Evolutionary conservation across 1,140 invertebrate genomes (phyloP).

Genomic region (Battus philenor): DNA sequence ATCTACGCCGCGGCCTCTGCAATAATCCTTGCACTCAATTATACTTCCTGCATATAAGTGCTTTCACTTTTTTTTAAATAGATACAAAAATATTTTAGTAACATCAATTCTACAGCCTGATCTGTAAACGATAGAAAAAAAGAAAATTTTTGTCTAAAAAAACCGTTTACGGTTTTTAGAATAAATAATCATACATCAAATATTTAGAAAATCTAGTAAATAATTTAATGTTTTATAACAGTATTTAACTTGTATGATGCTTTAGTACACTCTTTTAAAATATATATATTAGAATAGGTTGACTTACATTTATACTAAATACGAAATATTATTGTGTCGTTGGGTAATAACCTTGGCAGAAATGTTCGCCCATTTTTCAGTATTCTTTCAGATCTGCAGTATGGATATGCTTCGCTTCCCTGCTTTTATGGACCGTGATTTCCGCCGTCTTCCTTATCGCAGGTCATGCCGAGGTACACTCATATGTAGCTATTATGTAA

Average conservation of each 20-base stretch:
- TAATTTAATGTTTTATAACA: not conserved
- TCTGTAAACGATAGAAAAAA: too few species aligned
- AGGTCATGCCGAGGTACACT: conserved; percentile 69
- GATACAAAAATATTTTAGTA: too few species aligned
- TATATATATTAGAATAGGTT: not conserved
- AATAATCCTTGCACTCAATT: too few species aligned
- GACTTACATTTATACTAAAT: not conserved
- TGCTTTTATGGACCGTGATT: conserved; percentile 68
- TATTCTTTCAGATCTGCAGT: conserved; percentile 59
- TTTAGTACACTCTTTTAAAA: not conserved
- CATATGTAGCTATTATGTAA: not conserved
- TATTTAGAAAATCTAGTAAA: not conserved
- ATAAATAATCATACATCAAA: not conserved
- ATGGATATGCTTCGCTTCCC: conserved; percentile 63
- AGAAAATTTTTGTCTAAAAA: too few species aligned
- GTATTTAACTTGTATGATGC: too few species aligned
- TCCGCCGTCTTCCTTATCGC: conserved; percentile 69
- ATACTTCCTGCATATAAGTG: too few species aligned
- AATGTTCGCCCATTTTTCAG: conserved; percentile 5
- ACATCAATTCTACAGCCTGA: too few species aligned
- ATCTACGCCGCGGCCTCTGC: too few species aligned
- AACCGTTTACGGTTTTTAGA: too few species aligned
- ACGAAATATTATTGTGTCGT: not conserved
- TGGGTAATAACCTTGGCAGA: not conserved
- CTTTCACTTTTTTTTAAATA: too few species aligned